phyloP scores from a whole-genome alignment of 2,888 invertebrate genomes.

The Barypeithes pellucidus region DNA sequence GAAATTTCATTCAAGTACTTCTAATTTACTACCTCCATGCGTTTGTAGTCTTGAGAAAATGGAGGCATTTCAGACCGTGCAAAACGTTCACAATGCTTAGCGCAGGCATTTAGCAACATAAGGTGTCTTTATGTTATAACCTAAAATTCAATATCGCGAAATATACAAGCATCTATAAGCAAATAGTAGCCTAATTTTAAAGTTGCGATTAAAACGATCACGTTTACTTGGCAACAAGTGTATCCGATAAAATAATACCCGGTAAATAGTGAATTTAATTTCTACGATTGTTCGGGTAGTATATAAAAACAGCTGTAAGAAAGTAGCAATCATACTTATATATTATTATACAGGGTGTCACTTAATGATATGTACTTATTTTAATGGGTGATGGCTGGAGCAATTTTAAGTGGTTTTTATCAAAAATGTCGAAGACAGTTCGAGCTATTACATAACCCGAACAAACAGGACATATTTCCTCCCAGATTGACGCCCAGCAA shows the following conservation, averaged over 20 bases:
- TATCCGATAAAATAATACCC: neutral
- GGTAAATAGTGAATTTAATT: too few relatives aligned
- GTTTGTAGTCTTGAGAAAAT: constrained; percentile 41
- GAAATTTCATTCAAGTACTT: constrained; percentile 46
- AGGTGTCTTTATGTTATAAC: constrained; percentile 35
- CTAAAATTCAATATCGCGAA: constrained; percentile 22
- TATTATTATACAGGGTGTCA: too few relatives aligned
- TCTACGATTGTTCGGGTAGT: too few relatives aligned
- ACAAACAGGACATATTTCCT: too few relatives aligned
- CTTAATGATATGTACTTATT: too few relatives aligned
- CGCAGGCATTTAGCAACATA: constrained; percentile 34
- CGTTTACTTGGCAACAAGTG: neutral
- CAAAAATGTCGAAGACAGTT: too few relatives aligned
- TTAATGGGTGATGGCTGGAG: too few relatives aligned
- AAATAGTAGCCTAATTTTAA: constrained; percentile 6
- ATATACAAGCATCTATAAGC: constrained; percentile 15
- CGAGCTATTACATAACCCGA: too few relatives aligned
- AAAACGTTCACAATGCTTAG: constrained; percentile 32
- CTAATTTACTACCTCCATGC: constrained; percentile 44
- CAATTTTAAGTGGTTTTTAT: too few relatives aligned
- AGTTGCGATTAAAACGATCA: neutral
- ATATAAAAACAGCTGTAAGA: too few relatives aligned
- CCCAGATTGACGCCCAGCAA: too few relatives aligned
- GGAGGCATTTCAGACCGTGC: constrained; percentile 27
- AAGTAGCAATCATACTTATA: too few relatives aligned